Evolutionary conservation across 2,113 vertebrate genomes (phyloP).

Genomic region (Ciconia maguari): DNA sequence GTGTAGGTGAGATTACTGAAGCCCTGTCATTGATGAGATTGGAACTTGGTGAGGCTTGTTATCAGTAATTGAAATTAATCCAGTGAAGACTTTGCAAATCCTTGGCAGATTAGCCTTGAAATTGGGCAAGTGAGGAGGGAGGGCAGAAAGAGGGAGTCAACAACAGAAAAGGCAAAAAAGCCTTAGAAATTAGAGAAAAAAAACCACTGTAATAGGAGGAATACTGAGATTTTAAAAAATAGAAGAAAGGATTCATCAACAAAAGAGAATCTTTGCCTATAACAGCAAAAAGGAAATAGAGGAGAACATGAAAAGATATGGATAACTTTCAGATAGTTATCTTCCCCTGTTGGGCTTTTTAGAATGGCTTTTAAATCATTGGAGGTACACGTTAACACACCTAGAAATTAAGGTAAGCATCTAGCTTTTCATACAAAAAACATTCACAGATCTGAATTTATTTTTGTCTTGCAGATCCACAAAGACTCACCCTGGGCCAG

Average conservation of each 20-base stretch:
- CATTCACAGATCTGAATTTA: conserved; percentile 27
- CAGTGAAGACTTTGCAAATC: neutral
- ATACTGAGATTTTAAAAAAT: neutral
- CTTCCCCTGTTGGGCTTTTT: neutral
- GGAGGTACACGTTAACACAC: neutral
- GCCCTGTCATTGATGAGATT: neutral
- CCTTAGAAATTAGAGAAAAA: neutral
- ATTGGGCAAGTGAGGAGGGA: neutral
- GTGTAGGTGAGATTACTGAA: neutral
- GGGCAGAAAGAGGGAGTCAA: neutral
- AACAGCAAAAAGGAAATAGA: neutral
- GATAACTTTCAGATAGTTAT: neutral
- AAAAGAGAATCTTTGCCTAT: neutral
- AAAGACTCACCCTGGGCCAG: conserved; percentile 96
- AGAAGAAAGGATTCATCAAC: neutral
- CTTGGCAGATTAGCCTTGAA: neutral
- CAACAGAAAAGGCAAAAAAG: neutral
- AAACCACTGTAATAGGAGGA: neutral
- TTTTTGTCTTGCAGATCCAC: conserved; percentile 84
- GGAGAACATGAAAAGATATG: neutral
- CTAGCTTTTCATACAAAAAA: neutral
- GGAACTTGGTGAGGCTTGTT: neutral
- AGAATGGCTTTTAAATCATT: neutral
- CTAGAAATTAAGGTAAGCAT: neutral
- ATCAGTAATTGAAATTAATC: neutral